Percentiles rank a stretch among this genome's conserved stretches.
phyloP scores from a whole-genome alignment of 37 sponge, comb jelly and placozoan species.

The Lycopodina hypogea region DNA sequence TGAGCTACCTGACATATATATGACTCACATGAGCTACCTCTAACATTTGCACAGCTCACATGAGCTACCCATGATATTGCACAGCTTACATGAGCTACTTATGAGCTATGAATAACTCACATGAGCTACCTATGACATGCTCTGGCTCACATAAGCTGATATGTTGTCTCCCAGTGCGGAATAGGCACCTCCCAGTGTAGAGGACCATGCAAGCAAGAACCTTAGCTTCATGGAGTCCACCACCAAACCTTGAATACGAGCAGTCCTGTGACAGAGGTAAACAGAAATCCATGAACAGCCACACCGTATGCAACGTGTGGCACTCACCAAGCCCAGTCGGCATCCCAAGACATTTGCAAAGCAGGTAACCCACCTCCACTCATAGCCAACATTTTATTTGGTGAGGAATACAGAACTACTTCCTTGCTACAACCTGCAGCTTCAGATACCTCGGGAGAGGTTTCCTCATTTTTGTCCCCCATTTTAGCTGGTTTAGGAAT shows the following conservation, averaged over 20 bases:
- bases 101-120: neutral
- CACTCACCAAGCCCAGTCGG: conserved; percentile 6
- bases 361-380: neutral
- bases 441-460: too few relatives aligned
- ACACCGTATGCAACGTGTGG: too few relatives aligned
- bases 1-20: too few relatives aligned
- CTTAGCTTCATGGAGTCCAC: conserved; percentile 12
- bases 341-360: neutral
- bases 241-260: neutral
- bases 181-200: conserved; percentile 83
- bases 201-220: conserved; percentile 70
- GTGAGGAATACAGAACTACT: too few relatives aligned
- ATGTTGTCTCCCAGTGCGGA: conserved; percentile 68
- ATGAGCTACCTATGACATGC: neutral
- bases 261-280: neutral
- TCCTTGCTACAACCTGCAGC: too few relatives aligned
- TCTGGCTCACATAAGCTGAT: conserved; percentile 49
- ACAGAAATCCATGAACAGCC: too few relatives aligned
- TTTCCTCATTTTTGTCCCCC: too few relatives aligned
- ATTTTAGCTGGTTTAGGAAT: too few relatives aligned
- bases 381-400: neutral
- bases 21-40: too few relatives aligned
- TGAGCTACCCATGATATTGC: too few relatives aligned
- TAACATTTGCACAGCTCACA: too few relatives aligned
- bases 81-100: too few relatives aligned